Evolutionary conservation across 2,797 vertebrate species (phyloP).

Genomic region (Enoplosus armatus): DNA sequence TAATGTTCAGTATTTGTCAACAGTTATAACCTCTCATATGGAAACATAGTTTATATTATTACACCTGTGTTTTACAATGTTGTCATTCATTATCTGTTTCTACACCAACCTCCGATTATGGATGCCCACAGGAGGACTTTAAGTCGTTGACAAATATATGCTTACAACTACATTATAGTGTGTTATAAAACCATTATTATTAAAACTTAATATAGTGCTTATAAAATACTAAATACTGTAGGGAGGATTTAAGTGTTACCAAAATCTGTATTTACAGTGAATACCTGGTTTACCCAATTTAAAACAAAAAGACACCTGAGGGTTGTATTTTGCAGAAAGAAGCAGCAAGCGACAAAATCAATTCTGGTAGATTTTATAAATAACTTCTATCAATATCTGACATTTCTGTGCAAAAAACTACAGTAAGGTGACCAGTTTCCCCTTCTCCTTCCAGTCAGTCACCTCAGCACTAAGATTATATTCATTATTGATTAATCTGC

Average conservation of each 20-base stretch:
- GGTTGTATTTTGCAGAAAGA: background rate
- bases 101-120: background rate
- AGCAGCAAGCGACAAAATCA: background rate
- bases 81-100: background rate
- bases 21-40: background rate
- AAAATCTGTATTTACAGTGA: background rate
- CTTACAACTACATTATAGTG: background rate
- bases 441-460: background rate
- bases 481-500: background rate
- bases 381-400: background rate
- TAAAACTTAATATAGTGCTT: background rate
- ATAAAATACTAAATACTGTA: background rate
- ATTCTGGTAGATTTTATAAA: background rate
- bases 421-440: background rate
- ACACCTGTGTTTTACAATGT: background rate
- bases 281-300: background rate
- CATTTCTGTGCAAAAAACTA: background rate
- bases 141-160: background rate
- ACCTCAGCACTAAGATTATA: slow-evolving; percentile 19
- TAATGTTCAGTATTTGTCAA: background rate
- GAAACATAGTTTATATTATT: background rate
- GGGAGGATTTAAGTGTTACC: background rate
- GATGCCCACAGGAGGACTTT: background rate
- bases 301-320: background rate
- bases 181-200: background rate